Percentiles rank a stretch among this genome's conserved stretches.
Evolutionary conservation across 2,888 invertebrate genomes (phyloP).

Genomic region (Chrysolina americana): DNA sequence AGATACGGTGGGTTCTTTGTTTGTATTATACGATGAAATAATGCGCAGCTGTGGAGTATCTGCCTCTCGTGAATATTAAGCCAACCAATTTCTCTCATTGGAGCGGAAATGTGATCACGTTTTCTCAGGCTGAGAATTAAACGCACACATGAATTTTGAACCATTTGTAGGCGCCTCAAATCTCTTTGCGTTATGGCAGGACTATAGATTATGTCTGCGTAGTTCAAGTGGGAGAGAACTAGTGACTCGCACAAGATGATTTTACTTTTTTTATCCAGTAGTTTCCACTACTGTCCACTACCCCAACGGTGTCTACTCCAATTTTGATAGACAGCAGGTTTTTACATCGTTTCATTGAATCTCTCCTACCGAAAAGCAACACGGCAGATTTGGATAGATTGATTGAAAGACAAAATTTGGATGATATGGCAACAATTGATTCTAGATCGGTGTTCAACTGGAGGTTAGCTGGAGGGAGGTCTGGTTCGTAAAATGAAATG

Average conservation of each 20-base stretch:
- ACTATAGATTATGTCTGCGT: neutral
- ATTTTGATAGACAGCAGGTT: no score
- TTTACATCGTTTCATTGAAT: neutral
- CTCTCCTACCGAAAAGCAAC: slow-evolving; percentile 1
- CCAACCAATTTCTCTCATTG: slow-evolving; percentile 3
- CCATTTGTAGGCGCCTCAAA: neutral
- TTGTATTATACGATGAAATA: slow-evolving; percentile 6
- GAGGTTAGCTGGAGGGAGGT: no score
- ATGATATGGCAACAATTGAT: neutral
- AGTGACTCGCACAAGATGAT: slow-evolving; percentile 7
- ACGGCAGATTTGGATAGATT: slow-evolving; percentile 1
- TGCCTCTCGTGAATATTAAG: neutral
- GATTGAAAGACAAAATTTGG: slow-evolving; percentile 10
- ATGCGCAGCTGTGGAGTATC: neutral
- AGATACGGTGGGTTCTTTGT: slow-evolving; percentile 13
- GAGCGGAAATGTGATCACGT: slow-evolving; percentile 1
- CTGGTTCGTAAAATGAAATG: no score
- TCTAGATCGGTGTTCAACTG: no score
- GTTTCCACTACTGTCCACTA: neutral
- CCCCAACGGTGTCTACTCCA: no score
- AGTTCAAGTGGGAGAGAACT: slow-evolving; percentile 3
- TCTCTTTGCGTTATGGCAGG: neutral
- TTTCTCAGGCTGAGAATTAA: slow-evolving; percentile 8
- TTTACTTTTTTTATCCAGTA: neutral
- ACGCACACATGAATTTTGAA: slow-evolving; percentile 28